Conservation (phyloP, 2,888 invertebrate genomes). For the Pollenia labialis region DNA sequence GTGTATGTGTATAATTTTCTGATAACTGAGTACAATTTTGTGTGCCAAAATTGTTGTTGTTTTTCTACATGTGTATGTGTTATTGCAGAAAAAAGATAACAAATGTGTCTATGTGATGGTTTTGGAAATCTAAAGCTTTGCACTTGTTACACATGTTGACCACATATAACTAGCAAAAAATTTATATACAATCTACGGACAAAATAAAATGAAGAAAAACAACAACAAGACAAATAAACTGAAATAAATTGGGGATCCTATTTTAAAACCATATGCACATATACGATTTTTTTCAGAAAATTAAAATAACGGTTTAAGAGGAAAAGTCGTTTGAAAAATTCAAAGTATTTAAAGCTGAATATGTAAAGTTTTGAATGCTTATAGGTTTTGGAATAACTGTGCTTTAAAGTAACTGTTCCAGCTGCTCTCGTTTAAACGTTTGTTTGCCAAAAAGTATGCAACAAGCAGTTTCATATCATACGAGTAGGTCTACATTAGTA, state of each 20-base stretch:
- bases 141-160: constrained; percentile 65
- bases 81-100: constrained; percentile 31
- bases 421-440: background rate
- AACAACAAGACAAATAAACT: constrained; percentile 17
- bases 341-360: too few species aligned
- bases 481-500: background rate
- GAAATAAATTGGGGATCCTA: constrained; percentile 56
- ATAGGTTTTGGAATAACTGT: too few species aligned
- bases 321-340: background rate
- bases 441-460: background rate
- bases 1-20: constrained; percentile 2
- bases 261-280: constrained; percentile 36
- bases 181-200: constrained; percentile 16
- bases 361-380: too few species aligned
- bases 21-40: constrained; percentile 34
- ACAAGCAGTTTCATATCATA: constrained; percentile 20
- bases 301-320: background rate
- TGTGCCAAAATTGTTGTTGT: background rate
- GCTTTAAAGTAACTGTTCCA: background rate
- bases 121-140: constrained; percentile 57
- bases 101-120: constrained; percentile 47
- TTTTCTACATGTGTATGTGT: background rate
- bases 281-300: background rate
- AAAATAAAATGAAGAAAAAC: background rate
- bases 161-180: constrained; percentile 46